Evolutionary conservation across 1,140 invertebrate genomes (phyloP).

Genomic region (Orchesella cincta): DNA sequence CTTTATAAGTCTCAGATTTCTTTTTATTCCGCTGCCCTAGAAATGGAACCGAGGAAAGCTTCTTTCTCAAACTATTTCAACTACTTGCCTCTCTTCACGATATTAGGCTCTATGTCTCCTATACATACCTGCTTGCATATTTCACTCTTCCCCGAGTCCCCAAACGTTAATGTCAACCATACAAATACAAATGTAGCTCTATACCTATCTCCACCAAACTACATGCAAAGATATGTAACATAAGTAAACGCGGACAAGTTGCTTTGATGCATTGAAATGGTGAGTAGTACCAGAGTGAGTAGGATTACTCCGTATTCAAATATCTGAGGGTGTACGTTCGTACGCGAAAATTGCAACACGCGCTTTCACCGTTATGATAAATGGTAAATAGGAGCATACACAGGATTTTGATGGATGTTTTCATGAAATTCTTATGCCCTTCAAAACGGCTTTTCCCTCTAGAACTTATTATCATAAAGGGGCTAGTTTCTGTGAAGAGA

Average conservation of each 20-base stretch:
- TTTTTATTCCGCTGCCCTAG: not conserved
- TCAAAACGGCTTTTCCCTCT: slow-evolving; percentile 8
- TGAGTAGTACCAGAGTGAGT: too few relatives aligned
- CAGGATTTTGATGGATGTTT: slow-evolving; percentile 28
- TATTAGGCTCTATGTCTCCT: not conserved
- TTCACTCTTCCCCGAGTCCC: not conserved
- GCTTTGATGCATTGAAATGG: too few relatives aligned
- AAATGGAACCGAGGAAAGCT: not conserved
- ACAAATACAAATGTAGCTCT: too few relatives aligned
- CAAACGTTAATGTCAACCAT: too few relatives aligned
- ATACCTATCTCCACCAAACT: too few relatives aligned
- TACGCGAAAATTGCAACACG: slow-evolving; percentile 14
- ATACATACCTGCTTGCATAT: not conserved
- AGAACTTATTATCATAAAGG: slow-evolving; percentile 24
- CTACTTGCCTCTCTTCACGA: not conserved
- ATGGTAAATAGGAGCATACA: slow-evolving; percentile 21
- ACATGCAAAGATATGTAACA: too few relatives aligned
- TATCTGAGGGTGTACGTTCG: too few relatives aligned
- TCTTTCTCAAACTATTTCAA: not conserved
- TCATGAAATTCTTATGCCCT: slow-evolving; percentile 16
- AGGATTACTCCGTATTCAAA: too few relatives aligned
- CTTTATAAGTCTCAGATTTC: slow-evolving; percentile 16
- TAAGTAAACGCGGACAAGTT: too few relatives aligned
- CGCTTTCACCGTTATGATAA: slow-evolving; percentile 4
- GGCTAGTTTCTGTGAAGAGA: not conserved